A percentile compares a stretch with the other conserved stretches of the same genome.
Conservation (phyloP, 64 coral and sea anemone genomes). For the Platygyra sinensis region DNA sequence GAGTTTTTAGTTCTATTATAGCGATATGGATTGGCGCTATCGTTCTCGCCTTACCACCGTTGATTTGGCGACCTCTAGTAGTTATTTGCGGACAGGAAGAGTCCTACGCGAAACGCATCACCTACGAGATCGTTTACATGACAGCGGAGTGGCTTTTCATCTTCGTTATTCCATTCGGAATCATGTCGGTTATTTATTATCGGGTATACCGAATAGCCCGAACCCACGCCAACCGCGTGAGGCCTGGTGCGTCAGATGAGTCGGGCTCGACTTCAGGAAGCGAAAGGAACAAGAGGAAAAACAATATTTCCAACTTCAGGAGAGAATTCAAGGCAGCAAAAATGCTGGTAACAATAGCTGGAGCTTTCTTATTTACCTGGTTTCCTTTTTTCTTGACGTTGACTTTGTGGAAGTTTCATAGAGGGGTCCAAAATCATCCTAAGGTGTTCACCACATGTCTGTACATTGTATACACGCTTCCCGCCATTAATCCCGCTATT, state of each 20-base stretch:
- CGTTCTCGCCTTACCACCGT: constrained; percentile 47
- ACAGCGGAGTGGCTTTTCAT: constrained; percentile 66
- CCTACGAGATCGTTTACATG: constrained; percentile 63
- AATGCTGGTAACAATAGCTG: constrained; percentile 66
- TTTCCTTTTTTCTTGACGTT: constrained; percentile 64
- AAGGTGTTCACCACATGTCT: constrained; percentile 48
- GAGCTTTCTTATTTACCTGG: constrained; percentile 60
- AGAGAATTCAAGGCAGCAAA: constrained; percentile 66
- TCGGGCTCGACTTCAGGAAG: neutral
- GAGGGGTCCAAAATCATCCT: neutral
- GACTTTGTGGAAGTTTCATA: constrained; percentile 56
- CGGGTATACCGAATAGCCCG: constrained; percentile 46
- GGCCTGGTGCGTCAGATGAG: constrained; percentile 4
- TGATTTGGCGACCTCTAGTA: constrained; percentile 62
- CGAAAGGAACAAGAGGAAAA: neutral
- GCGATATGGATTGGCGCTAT: constrained; percentile 51
- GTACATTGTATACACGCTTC: constrained; percentile 56
- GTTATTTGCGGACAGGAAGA: constrained; percentile 51
- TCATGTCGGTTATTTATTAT: constrained; percentile 59
- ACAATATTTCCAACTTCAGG: constrained; percentile 20
- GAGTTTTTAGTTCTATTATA: constrained; percentile 8
- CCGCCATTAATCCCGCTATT: constrained; percentile 55
- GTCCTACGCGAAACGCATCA: constrained; percentile 36
- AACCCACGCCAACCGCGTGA: constrained; percentile 46
- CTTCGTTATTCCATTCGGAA: constrained; percentile 47